A percentile compares a stretch with the other conserved stretches of the same genome.
phyloP scores from a whole-genome alignment of 2,888 invertebrate genomes.

The Salticus scenicus region DNA sequence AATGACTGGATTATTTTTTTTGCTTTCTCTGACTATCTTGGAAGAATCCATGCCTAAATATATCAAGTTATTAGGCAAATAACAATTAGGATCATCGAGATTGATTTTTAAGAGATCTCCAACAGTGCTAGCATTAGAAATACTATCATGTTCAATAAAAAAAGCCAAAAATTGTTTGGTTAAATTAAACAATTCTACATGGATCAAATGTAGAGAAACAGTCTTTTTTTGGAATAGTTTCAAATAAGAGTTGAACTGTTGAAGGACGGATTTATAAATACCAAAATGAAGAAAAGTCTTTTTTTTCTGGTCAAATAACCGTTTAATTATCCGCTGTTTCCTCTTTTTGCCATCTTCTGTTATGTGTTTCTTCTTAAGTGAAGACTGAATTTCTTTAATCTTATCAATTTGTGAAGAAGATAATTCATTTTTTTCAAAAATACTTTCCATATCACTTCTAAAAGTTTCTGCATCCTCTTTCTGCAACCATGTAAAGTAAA shows the following conservation, averaged over 20 bases:
- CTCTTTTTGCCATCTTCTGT: background rate
- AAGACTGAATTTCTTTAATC: background rate
- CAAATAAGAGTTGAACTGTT: background rate
- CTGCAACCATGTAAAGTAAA: background rate
- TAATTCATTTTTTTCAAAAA: background rate
- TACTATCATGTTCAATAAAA: background rate
- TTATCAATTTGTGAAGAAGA: background rate
- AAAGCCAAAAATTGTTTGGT: background rate
- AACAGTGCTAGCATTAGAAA: background rate
- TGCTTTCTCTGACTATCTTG: background rate
- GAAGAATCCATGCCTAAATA: background rate
- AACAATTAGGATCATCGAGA: background rate
- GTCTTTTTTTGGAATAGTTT: background rate
- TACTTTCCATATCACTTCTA: too few species aligned
- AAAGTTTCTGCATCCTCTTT: too few species aligned
- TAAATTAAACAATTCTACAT: background rate
- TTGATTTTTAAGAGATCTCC: background rate
- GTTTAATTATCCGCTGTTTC: background rate
- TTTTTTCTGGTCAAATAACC: background rate
- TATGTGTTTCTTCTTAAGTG: background rate
- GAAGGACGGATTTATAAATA: background rate
- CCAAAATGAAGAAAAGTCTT: background rate
- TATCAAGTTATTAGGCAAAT: background rate
- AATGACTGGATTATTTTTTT: background rate
- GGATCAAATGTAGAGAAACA: background rate